Evolutionary conservation across 2,888 invertebrate species (phyloP).

Genomic region (Resseliella maxima): DNA sequence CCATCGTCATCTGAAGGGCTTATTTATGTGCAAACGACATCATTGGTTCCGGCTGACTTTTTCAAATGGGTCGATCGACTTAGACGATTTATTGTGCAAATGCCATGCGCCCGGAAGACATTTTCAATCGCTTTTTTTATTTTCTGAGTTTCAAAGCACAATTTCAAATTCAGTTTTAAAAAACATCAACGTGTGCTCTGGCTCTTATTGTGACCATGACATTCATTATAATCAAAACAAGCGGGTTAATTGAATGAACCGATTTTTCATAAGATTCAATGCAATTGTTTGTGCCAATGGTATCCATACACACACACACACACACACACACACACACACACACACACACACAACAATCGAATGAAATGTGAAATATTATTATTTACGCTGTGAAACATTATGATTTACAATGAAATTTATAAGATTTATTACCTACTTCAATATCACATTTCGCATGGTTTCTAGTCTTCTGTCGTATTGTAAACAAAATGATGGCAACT

Average conservation of each 20-base stretch:
- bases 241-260: background rate
- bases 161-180: background rate
- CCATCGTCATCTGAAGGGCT: background rate
- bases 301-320: too few relatives aligned
- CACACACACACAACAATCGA: too few relatives aligned
- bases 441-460: too few relatives aligned
- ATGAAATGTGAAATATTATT: background rate
- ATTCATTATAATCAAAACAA: slow-evolving; percentile 22
- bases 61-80: background rate
- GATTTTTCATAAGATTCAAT: background rate
- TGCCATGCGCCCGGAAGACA: slow-evolving; percentile 7
- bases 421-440: too few relatives aligned
- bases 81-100: background rate
- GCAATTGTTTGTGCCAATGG: background rate
- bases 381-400: too few relatives aligned
- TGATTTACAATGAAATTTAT: too few relatives aligned
- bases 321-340: too few relatives aligned
- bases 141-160: background rate
- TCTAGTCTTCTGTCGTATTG: too few relatives aligned
- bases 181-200: too few relatives aligned
- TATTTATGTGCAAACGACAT: background rate
- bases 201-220: slow-evolving; percentile 19
- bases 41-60: slow-evolving; percentile 16
- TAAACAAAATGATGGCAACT: too few relatives aligned
- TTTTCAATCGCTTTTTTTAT: background rate